Base-by-base conservation (phyloP, 2,888 invertebrate species). In the Hypsopygia costalis region DNA sequence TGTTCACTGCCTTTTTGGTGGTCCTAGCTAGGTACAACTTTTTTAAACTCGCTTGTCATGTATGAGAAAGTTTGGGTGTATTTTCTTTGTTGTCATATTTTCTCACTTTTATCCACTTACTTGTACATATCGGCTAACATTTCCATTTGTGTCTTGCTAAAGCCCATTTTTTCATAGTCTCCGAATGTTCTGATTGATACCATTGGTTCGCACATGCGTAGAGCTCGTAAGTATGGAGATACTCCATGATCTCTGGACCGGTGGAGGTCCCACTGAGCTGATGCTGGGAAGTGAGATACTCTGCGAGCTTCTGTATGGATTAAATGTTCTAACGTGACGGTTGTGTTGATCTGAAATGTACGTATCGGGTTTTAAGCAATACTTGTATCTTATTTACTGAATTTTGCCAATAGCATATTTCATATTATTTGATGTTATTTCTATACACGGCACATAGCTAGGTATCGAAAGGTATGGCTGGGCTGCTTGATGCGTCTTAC, bases 241-340 rank as follows among this genome's bases (percentile, higher is more conserved):
- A 96, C 85, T 0, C 96, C 97, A 56, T 97, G 96, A 71, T 97
- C 97, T 16, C 97, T 90, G 1, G 92, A 73, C 11, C 90, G 82
- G 52, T 85, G 79, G 55, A 90, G 79, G 43, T 89, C 89, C 68
- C 88, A 87, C 37, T 79, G 80, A 1, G 75, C 71, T n/a, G 89
- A 80, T 2, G 72, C 77, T 0, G 88, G 71, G 65, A 92, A 91
- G 40, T 91, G 81, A 34, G 91, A 92, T 0, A 93, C 91, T 21
- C 81, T 83, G 53, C 91, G 90, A 0, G 94, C 94, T 1, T 92
- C 91, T 0, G 92, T 91, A 6, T 87, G 89, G 2, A 94, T 85
- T 30, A 95, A 79, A 22, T 92, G 87, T 37, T 92, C 90, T 6
- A 94, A 81, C 43, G 91, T 82, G 34, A 90, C 86, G 32, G 92